Evolutionary conservation across 2,113 vertebrate species (phyloP).

Genomic region (Syngnathus floridae): DNA sequence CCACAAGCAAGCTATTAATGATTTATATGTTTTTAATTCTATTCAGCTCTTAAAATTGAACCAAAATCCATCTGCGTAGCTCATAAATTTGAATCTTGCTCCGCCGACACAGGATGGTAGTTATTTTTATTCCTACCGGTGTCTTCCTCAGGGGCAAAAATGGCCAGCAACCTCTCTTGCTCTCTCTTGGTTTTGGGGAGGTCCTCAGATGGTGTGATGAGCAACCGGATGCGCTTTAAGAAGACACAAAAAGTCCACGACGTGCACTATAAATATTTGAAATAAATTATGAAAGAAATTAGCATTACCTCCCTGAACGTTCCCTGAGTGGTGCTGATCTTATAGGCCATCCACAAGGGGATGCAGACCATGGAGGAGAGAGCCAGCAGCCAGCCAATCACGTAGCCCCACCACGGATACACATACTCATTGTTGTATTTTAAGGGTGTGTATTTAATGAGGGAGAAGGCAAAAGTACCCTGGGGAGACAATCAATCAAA

Average conservation of each 20-base stretch:
- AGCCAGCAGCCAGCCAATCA: slow-evolving; percentile 83
- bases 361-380: slow-evolving; percentile 85
- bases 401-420: slow-evolving; percentile 84
- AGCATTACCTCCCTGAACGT: slow-evolving; percentile 77
- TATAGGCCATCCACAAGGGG: slow-evolving; percentile 74
- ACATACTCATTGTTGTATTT: slow-evolving; percentile 85
- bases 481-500: slow-evolving; percentile 34
- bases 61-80: slow-evolving; percentile 3
- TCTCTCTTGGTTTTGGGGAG: slow-evolving; percentile 71
- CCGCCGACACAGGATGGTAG: slow-evolving; percentile 51
- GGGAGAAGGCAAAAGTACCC: slow-evolving; percentile 86
- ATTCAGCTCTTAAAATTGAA: slow-evolving; percentile 10
- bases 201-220: slow-evolving; percentile 61
- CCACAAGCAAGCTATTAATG: not conserved
- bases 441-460: slow-evolving; percentile 84
- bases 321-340: slow-evolving; percentile 76
- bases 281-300: not conserved
- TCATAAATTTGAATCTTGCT: slow-evolving; percentile 60
- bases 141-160: slow-evolving; percentile 52
- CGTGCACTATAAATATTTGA: not conserved
- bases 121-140: slow-evolving; percentile 35
- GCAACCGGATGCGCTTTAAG: slow-evolving; percentile 59
- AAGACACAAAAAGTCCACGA: not conserved
- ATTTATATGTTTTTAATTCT: slow-evolving; percentile 1
- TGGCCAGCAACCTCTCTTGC: slow-evolving; percentile 63